Percentiles rank a stretch among this genome's conserved stretches.
These are phyloP conservation scores for Patiria miniata DNA, from an alignment of 35 echinoderm and acorn worm species.

Conservation along the genomic window DNA sequence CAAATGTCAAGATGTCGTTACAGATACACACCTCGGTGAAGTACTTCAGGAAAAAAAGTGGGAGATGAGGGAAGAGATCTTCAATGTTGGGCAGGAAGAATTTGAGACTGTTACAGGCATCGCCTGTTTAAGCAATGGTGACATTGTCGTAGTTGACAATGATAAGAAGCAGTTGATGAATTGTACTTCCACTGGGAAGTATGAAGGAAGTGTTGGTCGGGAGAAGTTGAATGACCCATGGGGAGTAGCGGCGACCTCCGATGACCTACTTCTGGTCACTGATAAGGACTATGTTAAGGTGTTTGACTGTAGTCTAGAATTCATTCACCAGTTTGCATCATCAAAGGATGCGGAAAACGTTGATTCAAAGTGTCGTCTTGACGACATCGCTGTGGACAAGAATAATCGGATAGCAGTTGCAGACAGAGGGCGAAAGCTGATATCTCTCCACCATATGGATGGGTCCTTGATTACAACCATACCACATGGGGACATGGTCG, in stretches of 20 bases:
- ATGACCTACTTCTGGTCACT: constrained; percentile 30
- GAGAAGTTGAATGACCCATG: neutral
- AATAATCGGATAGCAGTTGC: neutral
- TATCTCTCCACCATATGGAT: neutral
- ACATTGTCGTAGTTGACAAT: constrained; percentile 22
- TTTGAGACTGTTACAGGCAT: neutral
- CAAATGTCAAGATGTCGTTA: too few relatives aligned
- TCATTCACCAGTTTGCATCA: neutral
- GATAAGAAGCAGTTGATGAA: neutral
- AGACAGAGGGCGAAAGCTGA: neutral
- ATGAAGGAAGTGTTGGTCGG: neutral
- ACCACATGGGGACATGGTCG: neutral
- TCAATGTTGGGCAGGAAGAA: neutral
- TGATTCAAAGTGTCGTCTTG: neutral
- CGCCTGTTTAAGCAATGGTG: constrained; percentile 19
- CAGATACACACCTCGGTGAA: neutral
- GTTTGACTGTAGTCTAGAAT: neutral
- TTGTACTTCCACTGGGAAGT: neutral
- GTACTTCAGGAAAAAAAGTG: too few relatives aligned
- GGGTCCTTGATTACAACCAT: neutral
- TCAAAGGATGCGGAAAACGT: too few relatives aligned
- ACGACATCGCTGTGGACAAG: neutral
- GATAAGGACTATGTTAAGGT: neutral
- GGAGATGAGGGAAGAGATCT: too few relatives aligned
- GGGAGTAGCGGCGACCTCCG: neutral